These are phyloP conservation scores for Acleris literana DNA, from an alignment of 2,888 invertebrate genomes.

Conservation along the genomic window DNA sequence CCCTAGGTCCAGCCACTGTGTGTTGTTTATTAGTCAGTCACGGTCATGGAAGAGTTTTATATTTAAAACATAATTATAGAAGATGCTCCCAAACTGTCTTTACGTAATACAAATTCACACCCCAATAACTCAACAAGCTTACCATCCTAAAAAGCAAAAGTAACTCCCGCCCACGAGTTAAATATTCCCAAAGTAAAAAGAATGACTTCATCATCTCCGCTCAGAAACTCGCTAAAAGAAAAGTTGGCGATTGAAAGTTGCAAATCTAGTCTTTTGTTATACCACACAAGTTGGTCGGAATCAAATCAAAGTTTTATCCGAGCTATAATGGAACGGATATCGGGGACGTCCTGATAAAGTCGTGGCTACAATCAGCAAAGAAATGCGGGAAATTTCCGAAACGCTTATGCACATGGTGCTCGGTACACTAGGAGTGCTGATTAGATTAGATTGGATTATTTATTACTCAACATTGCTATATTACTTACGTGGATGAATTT, in stretches of 20 bases:
- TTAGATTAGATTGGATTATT: background rate
- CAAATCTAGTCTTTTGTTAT: constrained; percentile 61
- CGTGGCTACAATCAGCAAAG: constrained; percentile 56
- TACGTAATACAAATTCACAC: background rate
- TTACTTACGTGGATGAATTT: no score
- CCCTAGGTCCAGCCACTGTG: no score
- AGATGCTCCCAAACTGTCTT: no score
- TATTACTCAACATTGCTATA: no score
- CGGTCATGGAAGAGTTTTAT: no score
- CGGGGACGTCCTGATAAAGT: constrained; percentile 66
- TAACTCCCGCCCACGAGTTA: constrained; percentile 37
- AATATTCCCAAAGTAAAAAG: constrained; percentile 42
- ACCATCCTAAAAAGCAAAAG: constrained; percentile 22
- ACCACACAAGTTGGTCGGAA: constrained; percentile 68
- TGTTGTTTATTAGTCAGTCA: no score
- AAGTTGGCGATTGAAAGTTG: constrained; percentile 59
- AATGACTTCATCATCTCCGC: constrained; percentile 48
- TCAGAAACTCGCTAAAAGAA: constrained; percentile 39
- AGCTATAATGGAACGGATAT: constrained; percentile 77
- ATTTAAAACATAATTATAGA: no score
- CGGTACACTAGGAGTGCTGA: constrained; percentile 15
- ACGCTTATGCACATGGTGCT: constrained; percentile 19
- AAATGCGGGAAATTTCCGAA: constrained; percentile 44
- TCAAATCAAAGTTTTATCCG: constrained; percentile 80
- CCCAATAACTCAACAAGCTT: constrained; percentile 10